Base-by-base conservation (phyloP, 2,888 invertebrate species). In the Xestia xanthographa region DNA sequence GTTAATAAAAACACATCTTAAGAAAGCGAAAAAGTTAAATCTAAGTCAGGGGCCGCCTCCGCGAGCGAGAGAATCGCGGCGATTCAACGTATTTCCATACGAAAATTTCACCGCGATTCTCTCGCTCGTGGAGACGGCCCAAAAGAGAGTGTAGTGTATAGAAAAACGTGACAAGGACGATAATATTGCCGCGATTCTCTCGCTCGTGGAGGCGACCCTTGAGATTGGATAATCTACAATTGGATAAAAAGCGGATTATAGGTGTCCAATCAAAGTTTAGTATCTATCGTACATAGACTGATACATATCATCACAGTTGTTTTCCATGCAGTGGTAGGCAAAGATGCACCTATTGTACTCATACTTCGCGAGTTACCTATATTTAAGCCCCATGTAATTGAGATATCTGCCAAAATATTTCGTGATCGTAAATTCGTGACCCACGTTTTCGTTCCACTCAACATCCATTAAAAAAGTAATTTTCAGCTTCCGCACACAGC, bases 401-500 rank as follows among this genome's bases (percentile, higher is more conserved):
- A 29, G 2, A 50, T 22, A 29, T 60, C 17, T 50, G 26, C 26
- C 12, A 77, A 69, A 50, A 68, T 22, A 34, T 22, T 0, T 29
- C 38, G 20, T 12, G 22, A n/a, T 41, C 41, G 8, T 14, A 5
- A 71, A 66, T 26, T 22, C 29, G 20, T 69, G 50, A 26, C 17
- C 5, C 4, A 76, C 12, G 26, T 26, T 48, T 45, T 26, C 17
- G 48, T 68, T 43, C 5, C 48, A 14, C 6, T 11, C 20, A 22
- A 26, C 5, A 14, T 14, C 5, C 5, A 50, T 22, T 69, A 17
- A 34, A 48, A 65, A 79, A 77, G 6, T 29, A 72, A 53, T 70
- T 41, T 43, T 68, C 14, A 65, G 53, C 29, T 65, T 53, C 77
- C 43, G 62, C 11, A 58, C 65, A 62, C 60, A 4, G 38, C 41